Evolutionary conservation across 2,113 vertebrate species (phyloP), one percentile per base, ranked within the genome.

Genomic region (Lutjanus erythropterus): DNA sequence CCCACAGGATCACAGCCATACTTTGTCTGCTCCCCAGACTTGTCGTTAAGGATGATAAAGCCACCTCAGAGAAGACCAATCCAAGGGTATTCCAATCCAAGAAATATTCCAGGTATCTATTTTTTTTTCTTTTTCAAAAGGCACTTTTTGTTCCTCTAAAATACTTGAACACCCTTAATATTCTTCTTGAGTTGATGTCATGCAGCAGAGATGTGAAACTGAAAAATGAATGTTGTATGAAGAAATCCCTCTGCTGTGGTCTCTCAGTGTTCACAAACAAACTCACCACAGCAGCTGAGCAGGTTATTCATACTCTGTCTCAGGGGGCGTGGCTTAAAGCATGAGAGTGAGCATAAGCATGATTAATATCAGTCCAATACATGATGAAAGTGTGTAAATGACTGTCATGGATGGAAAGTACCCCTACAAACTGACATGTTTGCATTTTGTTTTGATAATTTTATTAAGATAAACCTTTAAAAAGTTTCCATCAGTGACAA

Each of bases 1-100:
- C 7, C 47, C 19, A 35, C 6, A 78, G 23, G 59, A 78, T 6
- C 49, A n/a, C 37, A 25, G 64, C 27, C 93, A 94, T 94, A n/a
- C 31, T 90, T 1, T 33, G 7, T 35, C 69, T 44, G 37, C n/a
- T 83, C 33, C 19, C 33, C 25, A 46, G 31, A 9, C 14, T 33
- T 47, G 37, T 3, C 2, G n/a, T 11, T 29, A 29, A 15, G 11
- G 42, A 52, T 23, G 10, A 67, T 2, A 66, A 37, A 55, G 47
- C 21, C 3, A 23, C 5, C 9, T 15, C 15, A 33, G 49, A 9
- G 6, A 21, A 46, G 11, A 62, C n/a, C n/a, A n/a, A n/a, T 1
- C 8, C 6, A 2, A 61, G 27, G 27, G 33, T 41, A 82, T 77
- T 84, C 83, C 74, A 76, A 6, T 66, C 10, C 33, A 47, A 77